Evolutionary conservation across 2,888 invertebrate genomes (phyloP).

Genomic region (Pharmacophagus antenor): DNA sequence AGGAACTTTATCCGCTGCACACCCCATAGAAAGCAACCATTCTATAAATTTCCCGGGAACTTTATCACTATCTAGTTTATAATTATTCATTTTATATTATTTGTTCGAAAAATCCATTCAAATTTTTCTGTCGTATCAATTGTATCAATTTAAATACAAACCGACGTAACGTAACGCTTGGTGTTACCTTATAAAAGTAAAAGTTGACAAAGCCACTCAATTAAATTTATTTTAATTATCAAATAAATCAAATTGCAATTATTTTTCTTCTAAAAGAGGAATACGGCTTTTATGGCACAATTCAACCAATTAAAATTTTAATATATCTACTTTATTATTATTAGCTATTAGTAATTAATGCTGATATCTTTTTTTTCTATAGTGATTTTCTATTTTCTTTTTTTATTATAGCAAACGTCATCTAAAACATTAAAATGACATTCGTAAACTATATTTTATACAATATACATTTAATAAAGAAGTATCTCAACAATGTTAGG

Average conservation of each 20-base stretch:
- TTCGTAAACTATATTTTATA: neutral
- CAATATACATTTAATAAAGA: neutral
- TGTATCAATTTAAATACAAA: neutral
- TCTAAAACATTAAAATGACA: neutral
- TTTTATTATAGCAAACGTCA: neutral
- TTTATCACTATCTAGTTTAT: conserved; percentile 59
- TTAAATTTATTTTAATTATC: too few relatives aligned
- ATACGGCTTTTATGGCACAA: too few relatives aligned
- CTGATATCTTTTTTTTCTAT: neutral
- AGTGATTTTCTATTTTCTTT: neutral
- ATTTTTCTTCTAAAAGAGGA: too few relatives aligned
- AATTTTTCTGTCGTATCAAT: neutral
- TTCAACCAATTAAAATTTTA: too few relatives aligned
- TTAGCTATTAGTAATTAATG: neutral
- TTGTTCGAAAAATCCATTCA: too few relatives aligned
- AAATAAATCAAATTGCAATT: too few relatives aligned
- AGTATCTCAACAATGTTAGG: conserved; percentile 57
- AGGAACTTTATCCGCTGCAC: conserved; percentile 64
- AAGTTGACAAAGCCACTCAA: neutral
- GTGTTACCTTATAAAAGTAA: neutral
- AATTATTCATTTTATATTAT: conserved; percentile 37
- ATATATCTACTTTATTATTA: too few relatives aligned
- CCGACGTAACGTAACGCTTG: neutral
- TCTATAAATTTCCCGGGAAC: conserved; percentile 64
- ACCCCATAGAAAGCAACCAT: conserved; percentile 71